Conservation (phyloP, 2,113 vertebrate genomes). For the Melanerpes aurifrons region DNA sequence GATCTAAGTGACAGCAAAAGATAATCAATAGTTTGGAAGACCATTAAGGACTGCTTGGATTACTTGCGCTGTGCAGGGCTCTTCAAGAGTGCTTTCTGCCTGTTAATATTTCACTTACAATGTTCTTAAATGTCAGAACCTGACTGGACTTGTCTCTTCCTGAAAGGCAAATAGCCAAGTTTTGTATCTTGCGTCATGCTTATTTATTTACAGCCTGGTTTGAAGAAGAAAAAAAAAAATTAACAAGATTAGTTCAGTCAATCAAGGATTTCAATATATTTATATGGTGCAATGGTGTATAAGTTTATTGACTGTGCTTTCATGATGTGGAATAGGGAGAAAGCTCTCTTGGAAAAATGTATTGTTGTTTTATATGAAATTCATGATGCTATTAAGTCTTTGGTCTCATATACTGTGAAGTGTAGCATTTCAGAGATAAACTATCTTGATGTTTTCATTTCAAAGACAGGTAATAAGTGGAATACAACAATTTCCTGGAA, state of each 20-base stretch:
- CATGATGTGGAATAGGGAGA: slow-evolving; percentile 15
- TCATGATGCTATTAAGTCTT: slow-evolving; percentile 77
- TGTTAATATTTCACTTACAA: not conserved
- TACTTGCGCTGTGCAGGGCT: not conserved
- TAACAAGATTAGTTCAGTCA: slow-evolving; percentile 37
- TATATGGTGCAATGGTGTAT: slow-evolving; percentile 36
- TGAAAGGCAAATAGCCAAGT: not conserved
- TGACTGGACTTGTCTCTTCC: not conserved
- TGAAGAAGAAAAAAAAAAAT: not conserved
- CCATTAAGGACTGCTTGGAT: slow-evolving; percentile 42
- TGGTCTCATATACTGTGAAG: slow-evolving; percentile 57
- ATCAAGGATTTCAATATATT: slow-evolving; percentile 53
- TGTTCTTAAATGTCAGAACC: slow-evolving; percentile 24
- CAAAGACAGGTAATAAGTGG: slow-evolving; percentile 79
- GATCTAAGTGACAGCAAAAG: slow-evolving; percentile 27
- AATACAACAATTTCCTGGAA: slow-evolving; percentile 75
- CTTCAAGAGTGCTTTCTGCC: not conserved
- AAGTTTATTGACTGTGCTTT: slow-evolving; percentile 63
- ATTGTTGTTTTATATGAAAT: slow-evolving; percentile 79
- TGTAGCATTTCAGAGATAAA: slow-evolving; percentile 77
- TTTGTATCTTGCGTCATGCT: not conserved
- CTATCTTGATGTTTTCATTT: slow-evolving; percentile 81
- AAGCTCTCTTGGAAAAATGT: slow-evolving; percentile 66
- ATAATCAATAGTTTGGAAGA: slow-evolving; percentile 43
- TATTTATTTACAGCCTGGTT: slow-evolving; percentile 38